Evolutionary conservation across 2,113 vertebrate species (phyloP).

Genomic region (Ptychochromis oligacanthus): DNA sequence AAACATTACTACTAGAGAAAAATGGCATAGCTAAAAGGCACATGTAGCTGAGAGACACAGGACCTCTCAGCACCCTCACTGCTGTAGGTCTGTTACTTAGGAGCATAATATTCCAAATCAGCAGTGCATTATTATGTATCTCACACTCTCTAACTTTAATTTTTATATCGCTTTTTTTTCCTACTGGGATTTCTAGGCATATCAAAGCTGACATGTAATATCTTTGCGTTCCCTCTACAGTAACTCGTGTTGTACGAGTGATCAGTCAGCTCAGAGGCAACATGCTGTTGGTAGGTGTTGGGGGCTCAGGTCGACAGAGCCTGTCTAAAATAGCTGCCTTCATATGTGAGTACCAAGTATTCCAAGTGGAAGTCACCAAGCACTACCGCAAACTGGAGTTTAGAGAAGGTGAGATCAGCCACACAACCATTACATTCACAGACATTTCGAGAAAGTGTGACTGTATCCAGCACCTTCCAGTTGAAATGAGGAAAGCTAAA

Average conservation of each 20-base stretch:
- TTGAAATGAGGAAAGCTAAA: not conserved
- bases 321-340: slow-evolving; percentile 85
- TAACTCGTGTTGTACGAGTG: slow-evolving; percentile 86
- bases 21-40: not conserved
- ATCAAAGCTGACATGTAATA: not conserved
- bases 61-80: not conserved
- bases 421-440: not conserved
- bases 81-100: accelerated
- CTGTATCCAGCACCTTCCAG: not conserved
- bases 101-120: not conserved
- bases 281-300: slow-evolving; percentile 90
- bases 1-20: not conserved
- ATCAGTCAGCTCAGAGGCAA: slow-evolving; percentile 89
- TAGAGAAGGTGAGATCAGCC: slow-evolving; percentile 81
- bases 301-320: slow-evolving; percentile 89
- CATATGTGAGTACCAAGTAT: slow-evolving; percentile 86
- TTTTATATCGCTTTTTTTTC: not conserved
- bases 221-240: slow-evolving; percentile 59
- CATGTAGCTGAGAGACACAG: not conserved
- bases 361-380: slow-evolving; percentile 89
- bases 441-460: not conserved
- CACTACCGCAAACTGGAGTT: slow-evolving; percentile 89
- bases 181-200: not conserved
- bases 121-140: not conserved
- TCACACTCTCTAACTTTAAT: not conserved